Conservation (phyloP, 1,140 invertebrate genomes). For the Cheumatopsyche charites region DNA sequence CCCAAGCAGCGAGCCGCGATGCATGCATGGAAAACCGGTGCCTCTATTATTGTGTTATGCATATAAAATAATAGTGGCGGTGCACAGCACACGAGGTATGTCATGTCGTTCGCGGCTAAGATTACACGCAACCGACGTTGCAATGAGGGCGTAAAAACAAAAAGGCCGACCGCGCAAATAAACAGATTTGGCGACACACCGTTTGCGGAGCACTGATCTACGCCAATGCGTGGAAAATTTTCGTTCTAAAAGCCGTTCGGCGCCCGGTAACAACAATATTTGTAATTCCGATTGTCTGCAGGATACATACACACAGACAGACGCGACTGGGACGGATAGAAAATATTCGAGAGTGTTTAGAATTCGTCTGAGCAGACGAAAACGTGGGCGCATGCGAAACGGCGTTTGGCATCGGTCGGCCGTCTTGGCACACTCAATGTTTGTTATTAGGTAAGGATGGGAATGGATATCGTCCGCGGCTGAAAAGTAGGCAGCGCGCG, state of each 20-base stretch:
- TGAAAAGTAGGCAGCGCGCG: neutral
- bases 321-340: neutral
- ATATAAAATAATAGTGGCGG: no score
- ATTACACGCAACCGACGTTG: neutral
- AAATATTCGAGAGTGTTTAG: constrained; percentile 11
- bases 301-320: neutral
- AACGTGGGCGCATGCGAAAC: constrained; percentile 22
- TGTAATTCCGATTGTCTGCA: constrained; percentile 7
- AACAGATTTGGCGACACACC: neutral
- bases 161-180: neutral
- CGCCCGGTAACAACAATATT: constrained; percentile 18
- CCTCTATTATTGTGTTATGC: neutral
- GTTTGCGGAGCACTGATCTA: no score
- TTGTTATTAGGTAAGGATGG: constrained; percentile 26
- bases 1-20: constrained; percentile 30
- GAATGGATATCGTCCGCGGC: constrained; percentile 3
- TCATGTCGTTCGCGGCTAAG: constrained; percentile 1
- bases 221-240: neutral
- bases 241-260: neutral
- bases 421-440: constrained; percentile 24
- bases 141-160: constrained; percentile 8
- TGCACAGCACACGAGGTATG: constrained; percentile 24
- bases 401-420: constrained; percentile 21
- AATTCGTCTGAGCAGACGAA: constrained; percentile 13
- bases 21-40: constrained; percentile 8